Evolutionary conservation across 1,140 invertebrate genomes (phyloP), one percentile per base, ranked within the genome.

Genomic region (Orius laevigatus): DNA sequence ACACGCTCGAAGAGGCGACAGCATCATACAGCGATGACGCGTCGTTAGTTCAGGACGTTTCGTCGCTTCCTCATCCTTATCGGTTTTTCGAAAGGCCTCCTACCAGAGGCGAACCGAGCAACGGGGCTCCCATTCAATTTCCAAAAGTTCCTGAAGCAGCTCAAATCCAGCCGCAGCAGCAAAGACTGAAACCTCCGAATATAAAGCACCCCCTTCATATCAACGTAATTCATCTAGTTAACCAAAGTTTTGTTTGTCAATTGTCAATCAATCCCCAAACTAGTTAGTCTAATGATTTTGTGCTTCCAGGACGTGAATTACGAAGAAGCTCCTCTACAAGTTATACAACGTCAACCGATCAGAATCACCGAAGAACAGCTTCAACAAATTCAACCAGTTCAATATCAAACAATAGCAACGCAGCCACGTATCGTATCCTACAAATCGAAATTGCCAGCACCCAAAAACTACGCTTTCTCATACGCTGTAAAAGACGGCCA

Each of bases 391-490:
- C 25, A 25, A 4, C 25, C 25, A 3, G 25, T 25, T 8, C 25
- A 25, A 8, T 25, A 25, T 25, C 25, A 25, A 25, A 25, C 25
- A 3, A 25, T 25, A 3, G 3, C 25, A 3, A 25, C 25, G 3
- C 25, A 25, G 8, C 25, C 25, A 4, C 25, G 25, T 25, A 25
- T 25, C 8, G n/a, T n/a, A n/a, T 25, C 25, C 3, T 25, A 25
- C 8, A 25, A 25, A 25, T 25, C 25, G 8, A 25, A 25, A 25
- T 50, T 51, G 6, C 46, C 56, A 51, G 48, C 53, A 1, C 51
- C 55, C 34, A 65, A 70, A 52, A 70, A 70, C 49, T 73, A 73
- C 58, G 69, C 67, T 0, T 73, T 73, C 57, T 70, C 70, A 0
- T 73, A 72, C 53, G 60, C 61, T 1, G 70, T 72, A 10, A 67